Conservation (phyloP, 2,888 invertebrate species). For the Craniophora ligustri region DNA sequence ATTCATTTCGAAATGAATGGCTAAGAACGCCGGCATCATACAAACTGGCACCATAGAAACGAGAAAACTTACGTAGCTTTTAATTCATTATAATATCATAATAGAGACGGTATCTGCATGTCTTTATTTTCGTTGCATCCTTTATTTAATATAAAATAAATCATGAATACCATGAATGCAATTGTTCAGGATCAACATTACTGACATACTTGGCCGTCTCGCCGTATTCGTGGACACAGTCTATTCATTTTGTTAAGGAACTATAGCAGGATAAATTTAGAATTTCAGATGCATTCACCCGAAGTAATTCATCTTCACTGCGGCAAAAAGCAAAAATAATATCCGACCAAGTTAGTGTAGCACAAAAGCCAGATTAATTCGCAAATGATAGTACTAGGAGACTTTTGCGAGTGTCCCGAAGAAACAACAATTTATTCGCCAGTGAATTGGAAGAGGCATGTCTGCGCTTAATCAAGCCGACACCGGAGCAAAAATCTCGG, state of each 20-base stretch:
- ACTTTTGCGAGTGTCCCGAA: slow-evolving; percentile 62
- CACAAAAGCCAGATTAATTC: slow-evolving; percentile 55
- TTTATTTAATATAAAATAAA: slow-evolving; percentile 14
- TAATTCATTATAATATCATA: too few species aligned
- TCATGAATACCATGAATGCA: slow-evolving; percentile 37
- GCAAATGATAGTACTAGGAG: slow-evolving; percentile 62
- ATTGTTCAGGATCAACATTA: slow-evolving; percentile 63
- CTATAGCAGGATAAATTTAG: slow-evolving; percentile 65
- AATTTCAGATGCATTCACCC: slow-evolving; percentile 72
- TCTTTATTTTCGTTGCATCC: slow-evolving; percentile 9
- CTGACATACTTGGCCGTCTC: slow-evolving; percentile 77
- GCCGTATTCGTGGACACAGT: slow-evolving; percentile 68
- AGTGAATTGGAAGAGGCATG: slow-evolving; percentile 70
- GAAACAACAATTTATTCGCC: slow-evolving; percentile 68
- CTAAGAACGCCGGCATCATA: slow-evolving; percentile 28
- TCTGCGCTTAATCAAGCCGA: slow-evolving; percentile 69
- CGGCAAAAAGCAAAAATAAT: slow-evolving; percentile 32
- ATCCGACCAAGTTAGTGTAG: slow-evolving; percentile 25
- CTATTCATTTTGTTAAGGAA: slow-evolving; percentile 65
- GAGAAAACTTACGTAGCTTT: slow-evolving; percentile 9
- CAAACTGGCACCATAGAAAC: slow-evolving; percentile 20
- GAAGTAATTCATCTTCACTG: slow-evolving; percentile 61
- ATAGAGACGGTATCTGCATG: background rate
- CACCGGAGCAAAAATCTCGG: slow-evolving; percentile 61
- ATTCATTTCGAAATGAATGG: slow-evolving; percentile 58